Evolutionary conservation across 2,113 vertebrate genomes (phyloP), one percentile per base, ranked within the genome.

Genomic region (Talpa occidentalis): DNA sequence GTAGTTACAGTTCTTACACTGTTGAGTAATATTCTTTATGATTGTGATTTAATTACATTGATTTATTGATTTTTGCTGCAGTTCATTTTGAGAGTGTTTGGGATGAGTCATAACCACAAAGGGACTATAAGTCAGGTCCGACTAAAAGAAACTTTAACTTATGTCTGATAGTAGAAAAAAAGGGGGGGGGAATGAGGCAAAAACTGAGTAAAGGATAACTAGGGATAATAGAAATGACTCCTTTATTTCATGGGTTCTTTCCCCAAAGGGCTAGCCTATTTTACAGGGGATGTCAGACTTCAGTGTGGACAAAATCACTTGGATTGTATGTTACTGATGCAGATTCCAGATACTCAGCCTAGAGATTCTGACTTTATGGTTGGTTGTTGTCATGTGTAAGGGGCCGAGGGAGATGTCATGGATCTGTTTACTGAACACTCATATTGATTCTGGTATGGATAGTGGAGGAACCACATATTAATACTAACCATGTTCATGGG

Each of bases 31-130:
- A 90, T 82, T 74, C 69, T 94, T 95, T 85, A 94, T 94, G 94
- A 79, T 76, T 9, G 40, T 94, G 74, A 92, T 92, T 95, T 96
- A 94, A 97, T 97, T 97, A 96, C 28, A 28, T 62, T 86, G 92
- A 95, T 92, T 82, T 95, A 95, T 95, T 72, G 90, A 83, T 95
- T 85, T n/a, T 84, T 94, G 54, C 40, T 96, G 82, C 74, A 86
- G 77, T 94, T 96, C 88, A 37, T 19, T 76, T 52, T 64, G 73
- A 42, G 94, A 94, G 85, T 77, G 67, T 88, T 92, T 66, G n/a
- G 73, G 52, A 92, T 85, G 92, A 96, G 62, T 96, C 91, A 88
- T 86, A 90, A 91, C 83, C 87, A 86, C 73, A 80, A 56, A 94
- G 91, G 73, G 49, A 78, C 42, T 40, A 6, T 95, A 91, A 78